These are phyloP conservation scores for Gnatocerus cornutus DNA, from an alignment of 2,888 invertebrate genomes.

Conservation along the genomic window DNA sequence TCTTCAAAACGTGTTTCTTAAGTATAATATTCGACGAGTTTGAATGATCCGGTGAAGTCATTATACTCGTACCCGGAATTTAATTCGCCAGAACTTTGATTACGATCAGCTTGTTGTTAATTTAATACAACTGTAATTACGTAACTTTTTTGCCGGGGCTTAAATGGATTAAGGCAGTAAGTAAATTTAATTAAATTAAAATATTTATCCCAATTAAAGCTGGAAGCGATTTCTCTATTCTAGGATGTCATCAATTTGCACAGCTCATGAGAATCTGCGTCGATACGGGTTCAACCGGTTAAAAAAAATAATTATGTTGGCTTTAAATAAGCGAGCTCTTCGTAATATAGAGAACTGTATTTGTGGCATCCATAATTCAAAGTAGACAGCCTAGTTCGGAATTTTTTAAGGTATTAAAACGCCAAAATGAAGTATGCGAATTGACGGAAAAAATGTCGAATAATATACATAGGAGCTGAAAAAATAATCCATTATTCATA, in stretches of 20 bases:
- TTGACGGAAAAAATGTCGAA: conserved; percentile 17
- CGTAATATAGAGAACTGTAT: not conserved
- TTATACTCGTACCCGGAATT: not conserved
- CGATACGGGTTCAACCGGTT: conserved; percentile 1
- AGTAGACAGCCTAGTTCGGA: conserved; percentile 4
- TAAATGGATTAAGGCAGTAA: not conserved
- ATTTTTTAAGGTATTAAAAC: conserved; percentile 25
- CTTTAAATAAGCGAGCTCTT: not conserved
- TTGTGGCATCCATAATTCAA: conserved; percentile 11
- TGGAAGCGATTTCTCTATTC: conserved; percentile 6
- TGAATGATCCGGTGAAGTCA: not conserved
- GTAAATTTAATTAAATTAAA: not conserved
- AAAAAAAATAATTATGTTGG: conserved; percentile 8
- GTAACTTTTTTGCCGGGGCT: not conserved
- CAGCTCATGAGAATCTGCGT: conserved; percentile 11
- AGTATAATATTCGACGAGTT: not conserved
- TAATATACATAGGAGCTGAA: conserved; percentile 7
- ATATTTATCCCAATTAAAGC: not conserved
- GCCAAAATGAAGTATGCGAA: conserved; percentile 25
- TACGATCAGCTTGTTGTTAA: not conserved
- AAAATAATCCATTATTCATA: conserved; percentile 15
- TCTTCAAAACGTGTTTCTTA: conserved; percentile 5
- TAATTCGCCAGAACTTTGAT: not conserved
- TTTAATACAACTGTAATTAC: not conserved
- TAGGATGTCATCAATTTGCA: conserved; percentile 13